These are phyloP conservation scores for Eupithecia vulgata DNA, from an alignment of 2,888 invertebrate species.

Conservation along the genomic window DNA sequence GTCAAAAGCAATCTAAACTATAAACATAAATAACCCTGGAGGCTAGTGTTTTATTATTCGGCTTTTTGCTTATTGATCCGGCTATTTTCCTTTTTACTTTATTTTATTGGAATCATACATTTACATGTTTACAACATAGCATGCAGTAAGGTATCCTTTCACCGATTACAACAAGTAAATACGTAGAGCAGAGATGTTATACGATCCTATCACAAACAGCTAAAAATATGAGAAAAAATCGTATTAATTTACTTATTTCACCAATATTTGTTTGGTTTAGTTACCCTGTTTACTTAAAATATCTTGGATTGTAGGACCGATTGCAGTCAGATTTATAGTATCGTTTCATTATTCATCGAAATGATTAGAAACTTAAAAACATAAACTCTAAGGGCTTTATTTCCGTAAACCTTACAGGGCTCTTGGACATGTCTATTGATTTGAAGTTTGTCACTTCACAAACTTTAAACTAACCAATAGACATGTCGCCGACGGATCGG, in stretches of 20 bases:
- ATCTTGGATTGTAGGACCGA: neutral
- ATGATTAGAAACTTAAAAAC: neutral
- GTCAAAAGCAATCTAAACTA: constrained; percentile 49
- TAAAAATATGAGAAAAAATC: neutral
- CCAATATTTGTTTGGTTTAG: neutral
- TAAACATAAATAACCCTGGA: constrained; percentile 39
- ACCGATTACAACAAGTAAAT: neutral
- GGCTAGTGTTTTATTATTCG: constrained; percentile 16
- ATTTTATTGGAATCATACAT: neutral
- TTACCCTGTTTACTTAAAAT: neutral
- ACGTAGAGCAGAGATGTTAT: neutral
- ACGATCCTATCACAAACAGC: no score
- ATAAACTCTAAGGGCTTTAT: neutral
- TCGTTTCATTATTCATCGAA: neutral
- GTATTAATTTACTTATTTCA: neutral
- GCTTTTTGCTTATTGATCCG: neutral
- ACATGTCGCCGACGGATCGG: no score
- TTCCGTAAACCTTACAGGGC: neutral
- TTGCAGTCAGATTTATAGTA: no score
- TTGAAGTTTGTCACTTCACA: no score
- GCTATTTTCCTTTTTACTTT: neutral
- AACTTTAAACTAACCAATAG: neutral
- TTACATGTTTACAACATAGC: neutral
- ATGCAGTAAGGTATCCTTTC: neutral
- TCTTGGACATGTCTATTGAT: no score